Evolutionary conservation across 1,140 invertebrate genomes (phyloP).

Genomic region (Drosophila tristis): DNA sequence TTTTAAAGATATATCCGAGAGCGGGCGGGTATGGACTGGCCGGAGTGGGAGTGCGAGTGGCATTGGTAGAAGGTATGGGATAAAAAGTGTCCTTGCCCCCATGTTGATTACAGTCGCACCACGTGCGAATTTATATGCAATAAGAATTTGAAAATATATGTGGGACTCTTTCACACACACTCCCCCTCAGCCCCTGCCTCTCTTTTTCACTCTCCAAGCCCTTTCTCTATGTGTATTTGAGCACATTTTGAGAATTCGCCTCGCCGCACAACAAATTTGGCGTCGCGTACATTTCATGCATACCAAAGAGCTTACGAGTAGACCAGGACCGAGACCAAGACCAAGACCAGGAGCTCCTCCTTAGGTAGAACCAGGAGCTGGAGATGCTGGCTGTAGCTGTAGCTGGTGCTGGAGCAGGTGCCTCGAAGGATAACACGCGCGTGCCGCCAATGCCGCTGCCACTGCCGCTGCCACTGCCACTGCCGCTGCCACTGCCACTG

Average conservation of each 20-base stretch:
- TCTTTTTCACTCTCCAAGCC: not conserved
- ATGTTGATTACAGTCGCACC: conserved; percentile 79
- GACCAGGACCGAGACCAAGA: conserved; percentile 6
- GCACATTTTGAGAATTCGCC: conserved; percentile 78
- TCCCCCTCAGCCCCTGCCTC: too few relatives aligned
- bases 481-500: conserved; percentile 14
- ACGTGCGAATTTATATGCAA: conserved; percentile 83
- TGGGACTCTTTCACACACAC: conserved; percentile 18
- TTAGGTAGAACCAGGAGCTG: conserved; percentile 7
- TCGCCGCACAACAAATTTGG: conserved; percentile 82
- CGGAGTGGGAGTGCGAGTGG: not conserved
- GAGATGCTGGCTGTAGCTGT: not conserved
- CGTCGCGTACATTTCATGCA: conserved; percentile 81
- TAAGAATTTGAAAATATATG: conserved; percentile 82
- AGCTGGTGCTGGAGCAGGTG: conserved; percentile 79
- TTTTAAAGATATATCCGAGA: conserved; percentile 52
- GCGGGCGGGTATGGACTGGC: not conserved
- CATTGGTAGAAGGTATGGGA: conserved; percentile 5
- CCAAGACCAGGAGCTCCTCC: not conserved
- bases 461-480: not conserved
- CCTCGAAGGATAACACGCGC: conserved; percentile 74
- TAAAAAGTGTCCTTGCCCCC: conserved; percentile 69
- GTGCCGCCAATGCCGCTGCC: conserved; percentile 35
- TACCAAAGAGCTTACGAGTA: conserved; percentile 68
- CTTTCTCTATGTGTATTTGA: conserved; percentile 39